A percentile compares a stretch with the other conserved stretches of the same genome.
Evolutionary conservation across 2,113 vertebrate species (phyloP).

Genomic region (Hemibagrus wyckioides): DNA sequence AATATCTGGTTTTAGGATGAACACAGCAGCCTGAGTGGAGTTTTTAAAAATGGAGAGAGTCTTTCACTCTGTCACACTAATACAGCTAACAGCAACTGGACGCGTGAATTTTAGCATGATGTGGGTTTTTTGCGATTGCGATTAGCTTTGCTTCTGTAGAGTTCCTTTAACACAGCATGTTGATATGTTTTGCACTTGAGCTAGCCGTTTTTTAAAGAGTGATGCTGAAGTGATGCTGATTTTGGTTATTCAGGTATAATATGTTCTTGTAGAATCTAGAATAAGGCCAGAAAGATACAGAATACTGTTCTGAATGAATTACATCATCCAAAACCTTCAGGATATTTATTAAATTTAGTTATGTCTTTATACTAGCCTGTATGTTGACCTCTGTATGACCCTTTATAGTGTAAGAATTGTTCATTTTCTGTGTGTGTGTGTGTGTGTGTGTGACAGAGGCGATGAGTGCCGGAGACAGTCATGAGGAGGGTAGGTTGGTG

Average conservation of each 20-base stretch:
- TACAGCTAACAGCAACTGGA: background rate
- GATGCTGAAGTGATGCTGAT: background rate
- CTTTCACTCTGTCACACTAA: background rate
- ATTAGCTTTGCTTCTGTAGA: background rate
- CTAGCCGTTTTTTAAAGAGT: background rate
- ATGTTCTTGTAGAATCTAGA: background rate
- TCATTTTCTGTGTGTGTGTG: background rate
- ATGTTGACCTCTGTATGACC: background rate
- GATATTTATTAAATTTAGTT: background rate
- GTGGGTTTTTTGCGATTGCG: background rate
- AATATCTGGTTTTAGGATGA: background rate
- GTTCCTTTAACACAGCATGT: background rate
- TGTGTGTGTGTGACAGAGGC: slow-evolving; percentile 78
- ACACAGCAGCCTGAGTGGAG: background rate
- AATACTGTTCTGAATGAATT: background rate
- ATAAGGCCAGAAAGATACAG: background rate
- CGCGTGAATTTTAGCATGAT: background rate
- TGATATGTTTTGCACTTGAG: background rate
- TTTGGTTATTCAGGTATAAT: background rate
- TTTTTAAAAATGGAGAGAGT: background rate
- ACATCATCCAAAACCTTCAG: background rate
- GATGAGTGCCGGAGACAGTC: slow-evolving; percentile 93
- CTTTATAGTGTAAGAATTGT: background rate
- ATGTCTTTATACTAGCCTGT: background rate
- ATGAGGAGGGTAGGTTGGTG: slow-evolving; percentile 92